Evolutionary conservation across 2,113 vertebrate genomes (phyloP).

Genomic region (Scomber japonicus): DNA sequence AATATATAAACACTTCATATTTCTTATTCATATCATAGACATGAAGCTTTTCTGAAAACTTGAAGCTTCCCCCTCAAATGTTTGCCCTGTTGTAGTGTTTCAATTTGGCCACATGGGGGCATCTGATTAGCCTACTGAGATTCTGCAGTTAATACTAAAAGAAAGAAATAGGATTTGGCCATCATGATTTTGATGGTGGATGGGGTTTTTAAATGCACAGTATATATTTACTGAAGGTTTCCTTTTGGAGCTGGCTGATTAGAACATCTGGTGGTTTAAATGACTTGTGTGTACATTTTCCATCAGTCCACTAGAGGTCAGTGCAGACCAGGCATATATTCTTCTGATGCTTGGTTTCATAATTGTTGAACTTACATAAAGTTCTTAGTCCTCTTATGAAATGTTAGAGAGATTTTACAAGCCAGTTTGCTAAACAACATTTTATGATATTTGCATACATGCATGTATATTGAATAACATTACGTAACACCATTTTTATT

Average conservation of each 20-base stretch:
- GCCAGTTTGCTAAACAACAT: background rate
- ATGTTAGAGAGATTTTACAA: constrained; percentile 21
- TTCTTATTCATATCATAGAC: too few relatives aligned
- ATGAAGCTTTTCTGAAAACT: too few relatives aligned
- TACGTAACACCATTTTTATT: too few relatives aligned
- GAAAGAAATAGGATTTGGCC: background rate
- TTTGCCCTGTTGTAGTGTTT: constrained; percentile 6
- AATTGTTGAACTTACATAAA: constrained; percentile 68
- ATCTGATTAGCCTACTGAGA: background rate
- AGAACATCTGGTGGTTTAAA: background rate
- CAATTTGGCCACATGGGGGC: constrained; percentile 53
- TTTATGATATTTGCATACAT: background rate
- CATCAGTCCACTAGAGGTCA: constrained; percentile 65
- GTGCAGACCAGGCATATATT: background rate
- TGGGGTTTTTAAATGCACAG: background rate
- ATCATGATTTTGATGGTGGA: background rate
- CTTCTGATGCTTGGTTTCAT: constrained; percentile 49
- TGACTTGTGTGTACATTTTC: background rate
- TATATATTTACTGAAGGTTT: background rate
- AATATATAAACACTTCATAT: too few relatives aligned
- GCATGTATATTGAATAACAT: too few relatives aligned
- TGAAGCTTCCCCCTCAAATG: background rate
- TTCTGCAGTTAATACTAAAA: background rate
- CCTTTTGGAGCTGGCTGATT: background rate
- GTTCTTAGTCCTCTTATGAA: constrained; percentile 53